Percentiles rank a stretch among this genome's conserved stretches.
phyloP scores from a whole-genome alignment of 2,797 vertebrate species.

The Coregonus sp. region DNA sequence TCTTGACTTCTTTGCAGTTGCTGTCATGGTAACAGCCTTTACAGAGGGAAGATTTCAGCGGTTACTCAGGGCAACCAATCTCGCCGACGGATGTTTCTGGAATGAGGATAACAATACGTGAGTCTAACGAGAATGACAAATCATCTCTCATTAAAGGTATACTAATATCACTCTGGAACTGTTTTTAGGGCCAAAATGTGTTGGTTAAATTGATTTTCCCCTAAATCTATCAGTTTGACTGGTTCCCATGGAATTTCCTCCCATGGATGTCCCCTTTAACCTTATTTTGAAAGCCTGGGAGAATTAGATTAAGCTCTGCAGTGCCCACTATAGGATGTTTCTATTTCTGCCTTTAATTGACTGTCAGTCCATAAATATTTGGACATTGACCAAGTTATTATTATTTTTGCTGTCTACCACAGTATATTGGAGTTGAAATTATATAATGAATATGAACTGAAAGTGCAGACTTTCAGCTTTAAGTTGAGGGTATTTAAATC shows the following conservation, averaged over 20 bases:
- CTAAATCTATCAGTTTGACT: background rate
- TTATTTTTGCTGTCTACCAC: too few relatives aligned
- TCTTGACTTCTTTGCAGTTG: slow-evolving; percentile 5
- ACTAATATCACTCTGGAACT: background rate
- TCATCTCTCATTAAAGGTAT: background rate
- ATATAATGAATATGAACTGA: too few relatives aligned
- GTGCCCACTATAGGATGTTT: slow-evolving; percentile 65
- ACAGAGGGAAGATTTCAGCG: slow-evolving; percentile 30
- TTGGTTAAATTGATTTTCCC: background rate
- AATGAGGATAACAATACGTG: background rate
- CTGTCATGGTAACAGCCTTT: slow-evolving; percentile 58
- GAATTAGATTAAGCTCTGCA: slow-evolving; percentile 54
- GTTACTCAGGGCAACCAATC: slow-evolving; percentile 22
- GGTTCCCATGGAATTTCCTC: background rate
- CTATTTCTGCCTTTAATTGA: slow-evolving; percentile 4
- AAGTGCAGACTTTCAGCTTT: too few relatives aligned
- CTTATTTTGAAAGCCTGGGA: slow-evolving; percentile 4
- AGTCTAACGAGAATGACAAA: background rate
- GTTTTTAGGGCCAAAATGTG: background rate
- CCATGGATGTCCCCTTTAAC: background rate
- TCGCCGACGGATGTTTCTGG: background rate
- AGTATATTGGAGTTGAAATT: too few relatives aligned
- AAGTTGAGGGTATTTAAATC: too few relatives aligned
- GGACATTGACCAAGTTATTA: too few relatives aligned
- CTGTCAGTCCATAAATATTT: too few relatives aligned